These are phyloP conservation scores for Malacosoma neustria DNA, from an alignment of 2,888 invertebrate species.

Conservation along the genomic window DNA sequence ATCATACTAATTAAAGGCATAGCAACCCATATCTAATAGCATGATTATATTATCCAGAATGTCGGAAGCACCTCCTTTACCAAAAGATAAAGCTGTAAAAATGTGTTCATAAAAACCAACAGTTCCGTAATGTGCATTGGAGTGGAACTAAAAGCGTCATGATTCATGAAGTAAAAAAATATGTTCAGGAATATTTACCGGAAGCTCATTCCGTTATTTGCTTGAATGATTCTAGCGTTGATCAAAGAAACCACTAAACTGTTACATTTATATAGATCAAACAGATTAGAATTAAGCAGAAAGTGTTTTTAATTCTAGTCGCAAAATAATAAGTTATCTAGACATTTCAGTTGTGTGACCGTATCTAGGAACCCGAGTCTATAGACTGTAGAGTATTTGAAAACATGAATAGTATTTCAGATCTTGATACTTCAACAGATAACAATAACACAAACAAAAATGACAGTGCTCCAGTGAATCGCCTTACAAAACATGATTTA, in stretches of 20 bases:
- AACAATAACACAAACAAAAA: not conserved
- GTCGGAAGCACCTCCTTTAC: constrained; percentile 17
- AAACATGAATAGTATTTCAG: too few species aligned
- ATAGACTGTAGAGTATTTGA: too few species aligned
- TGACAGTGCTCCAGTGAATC: not conserved
- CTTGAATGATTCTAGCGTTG: not conserved
- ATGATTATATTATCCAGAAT: not conserved
- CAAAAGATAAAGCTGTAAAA: constrained; percentile 25
- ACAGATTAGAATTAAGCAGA: too few species aligned
- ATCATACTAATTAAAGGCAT: too few species aligned
- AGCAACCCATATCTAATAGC: too few species aligned
- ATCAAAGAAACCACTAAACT: not conserved
- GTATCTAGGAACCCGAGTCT: too few species aligned
- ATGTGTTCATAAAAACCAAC: constrained; percentile 21
- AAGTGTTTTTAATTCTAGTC: too few species aligned
- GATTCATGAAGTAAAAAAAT: not conserved
- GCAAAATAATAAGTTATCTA: too few species aligned
- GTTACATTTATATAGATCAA: too few species aligned
- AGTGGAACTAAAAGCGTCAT: constrained; percentile 26
- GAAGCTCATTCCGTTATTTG: not conserved
- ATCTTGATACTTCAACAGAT: not conserved
- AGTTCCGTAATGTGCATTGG: constrained; percentile 23
- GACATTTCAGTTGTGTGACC: too few species aligned
- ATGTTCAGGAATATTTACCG: not conserved
- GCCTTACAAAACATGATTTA: not conserved